Evolutionary conservation across 2,113 vertebrate genomes (phyloP).

Genomic region (Perca fluviatilis): DNA sequence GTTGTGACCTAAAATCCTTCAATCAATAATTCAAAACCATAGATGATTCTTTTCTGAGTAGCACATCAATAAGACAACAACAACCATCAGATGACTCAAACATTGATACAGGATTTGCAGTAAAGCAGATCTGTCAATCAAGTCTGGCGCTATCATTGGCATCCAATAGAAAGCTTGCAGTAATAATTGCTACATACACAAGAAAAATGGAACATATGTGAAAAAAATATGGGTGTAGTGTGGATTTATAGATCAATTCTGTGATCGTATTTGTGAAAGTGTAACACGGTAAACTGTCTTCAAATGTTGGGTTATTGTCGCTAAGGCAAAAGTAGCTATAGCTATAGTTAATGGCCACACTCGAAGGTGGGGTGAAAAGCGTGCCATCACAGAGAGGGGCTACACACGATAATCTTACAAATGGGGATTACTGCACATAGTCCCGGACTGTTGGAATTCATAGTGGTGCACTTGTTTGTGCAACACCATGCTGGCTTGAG

Average conservation of each 20-base stretch:
- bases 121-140: constrained; percentile 62
- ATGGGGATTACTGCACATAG: background rate
- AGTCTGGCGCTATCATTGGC: background rate
- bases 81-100: constrained; percentile 14
- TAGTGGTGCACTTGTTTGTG: background rate
- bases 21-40: constrained; percentile 14
- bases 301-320: background rate
- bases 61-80: constrained; percentile 27
- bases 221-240: background rate
- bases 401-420: background rate
- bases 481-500: background rate
- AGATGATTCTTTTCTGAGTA: background rate
- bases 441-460: background rate
- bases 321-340: background rate
- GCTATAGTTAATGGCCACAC: background rate
- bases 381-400: background rate
- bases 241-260: background rate
- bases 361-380: background rate
- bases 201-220: background rate
- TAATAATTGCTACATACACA: background rate
- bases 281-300: background rate
- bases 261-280: background rate
- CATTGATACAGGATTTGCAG: constrained; percentile 45
- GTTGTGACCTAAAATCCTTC: constrained; percentile 38
- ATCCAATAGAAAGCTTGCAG: background rate